Base-by-base conservation (phyloP, 2,888 invertebrate species). In the Cheilosia vulpina region DNA sequence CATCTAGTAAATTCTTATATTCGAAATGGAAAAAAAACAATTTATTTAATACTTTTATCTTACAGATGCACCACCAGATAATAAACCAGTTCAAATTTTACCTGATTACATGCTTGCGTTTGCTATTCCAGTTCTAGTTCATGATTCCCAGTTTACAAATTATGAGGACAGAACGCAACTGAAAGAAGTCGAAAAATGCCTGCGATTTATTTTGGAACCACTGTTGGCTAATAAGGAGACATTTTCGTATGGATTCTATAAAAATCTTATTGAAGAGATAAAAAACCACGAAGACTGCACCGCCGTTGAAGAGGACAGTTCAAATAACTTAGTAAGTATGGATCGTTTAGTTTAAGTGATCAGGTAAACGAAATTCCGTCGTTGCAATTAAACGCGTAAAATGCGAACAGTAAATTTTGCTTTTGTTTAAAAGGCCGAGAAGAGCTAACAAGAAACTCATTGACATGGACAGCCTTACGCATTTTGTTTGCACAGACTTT, bases 41-140 rank as follows among this genome's bases (percentile, higher is more conserved):
- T 24, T 21, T 1, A 11, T 58, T 13, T 41, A 9, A 15, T 31
- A 5, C 11, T 21, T 6, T 43, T 47, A 34, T 27, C 17, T 47
- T 34, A n/a, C 38, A 75, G 38, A 43, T 84, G 34, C 68, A 89
- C 89, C 90, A 47, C 87, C 89, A 27, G 91, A 91, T 41, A 88
- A 88, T 78, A 97, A 97, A 93, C 93, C 97, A 90, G 95, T 96
- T 50, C 96, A 97, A 92, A 97, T 98, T 91, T 93, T 98, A 92
- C 99, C 99, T 69, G 99, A 99, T 93, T 99, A 98, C 92, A 98
- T 98, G 96, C 93, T 99, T 90, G 97, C 98, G 88, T 99, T 98
- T 93, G 97, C 98, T n/a, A 96, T 99, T 88, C 98, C 99, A 62
- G 95, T 99, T 66, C 94, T 99, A 79, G 96, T 98, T n/a, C 98